Percentiles rank a stretch among this genome's conserved stretches.
Evolutionary conservation across 2,888 invertebrate species (phyloP).

Genomic region (Acanthacorydalis orientalis): DNA sequence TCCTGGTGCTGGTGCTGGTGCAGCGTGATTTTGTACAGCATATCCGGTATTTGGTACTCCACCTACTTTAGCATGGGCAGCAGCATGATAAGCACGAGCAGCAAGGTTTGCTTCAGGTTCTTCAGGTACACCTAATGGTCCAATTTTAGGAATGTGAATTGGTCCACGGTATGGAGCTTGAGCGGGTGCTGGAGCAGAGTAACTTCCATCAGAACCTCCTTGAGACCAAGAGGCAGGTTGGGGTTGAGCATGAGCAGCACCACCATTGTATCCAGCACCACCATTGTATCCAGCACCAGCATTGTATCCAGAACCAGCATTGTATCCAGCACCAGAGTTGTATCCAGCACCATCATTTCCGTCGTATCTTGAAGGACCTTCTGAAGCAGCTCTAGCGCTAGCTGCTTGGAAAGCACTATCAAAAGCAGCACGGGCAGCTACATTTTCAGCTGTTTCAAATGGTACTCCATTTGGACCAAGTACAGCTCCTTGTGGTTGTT

Average conservation of each 20-base stretch:
- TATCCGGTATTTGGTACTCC: too few relatives aligned
- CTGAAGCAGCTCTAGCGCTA: constrained; percentile 23
- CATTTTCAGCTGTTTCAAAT: constrained; percentile 31
- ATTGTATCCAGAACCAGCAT: too few relatives aligned
- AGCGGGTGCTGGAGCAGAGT: too few relatives aligned
- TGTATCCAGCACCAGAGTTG: too few relatives aligned
- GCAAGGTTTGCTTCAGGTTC: neutral
- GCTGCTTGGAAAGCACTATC: neutral
- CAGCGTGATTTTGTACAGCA: neutral
- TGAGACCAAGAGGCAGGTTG: too few relatives aligned
- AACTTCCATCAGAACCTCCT: too few relatives aligned
- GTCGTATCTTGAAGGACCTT: too few relatives aligned
- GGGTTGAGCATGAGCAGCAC: too few relatives aligned
- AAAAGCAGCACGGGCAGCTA: constrained; percentile 32
- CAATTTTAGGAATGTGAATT: constrained; percentile 22
- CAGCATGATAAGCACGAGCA: constrained; percentile 2
- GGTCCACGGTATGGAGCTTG: constrained; percentile 13
- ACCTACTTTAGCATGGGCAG: neutral
- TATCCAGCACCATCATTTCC: too few relatives aligned
- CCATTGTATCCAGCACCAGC: too few relatives aligned
- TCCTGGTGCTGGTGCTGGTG: neutral
- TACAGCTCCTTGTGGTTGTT: constrained; percentile 3
- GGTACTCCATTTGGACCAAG: constrained; percentile 19
- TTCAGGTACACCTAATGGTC: neutral
- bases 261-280: too few relatives aligned